Percentiles rank a stretch among this genome's conserved stretches.
These are phyloP conservation scores for Cettia cetti DNA, from an alignment of 2,113 vertebrate species.

Conservation along the genomic window DNA sequence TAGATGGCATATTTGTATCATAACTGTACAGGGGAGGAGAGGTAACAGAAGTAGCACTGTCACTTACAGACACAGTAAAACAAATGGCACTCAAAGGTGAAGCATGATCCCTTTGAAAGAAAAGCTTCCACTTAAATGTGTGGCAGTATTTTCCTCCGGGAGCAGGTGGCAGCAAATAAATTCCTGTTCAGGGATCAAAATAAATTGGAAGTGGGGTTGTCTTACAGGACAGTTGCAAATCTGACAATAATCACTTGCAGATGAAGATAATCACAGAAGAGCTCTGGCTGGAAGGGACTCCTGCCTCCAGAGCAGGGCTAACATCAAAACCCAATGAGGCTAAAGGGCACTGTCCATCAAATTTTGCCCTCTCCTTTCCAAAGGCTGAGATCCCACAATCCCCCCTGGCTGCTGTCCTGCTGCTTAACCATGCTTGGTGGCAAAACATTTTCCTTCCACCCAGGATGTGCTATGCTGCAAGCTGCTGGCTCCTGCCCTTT, in stretches of 20 bases:
- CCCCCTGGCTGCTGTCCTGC: neutral
- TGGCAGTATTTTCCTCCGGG: neutral
- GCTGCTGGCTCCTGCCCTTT: neutral
- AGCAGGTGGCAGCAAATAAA: fast-evolving
- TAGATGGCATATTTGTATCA: constrained; percentile 55
- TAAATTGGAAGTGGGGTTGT: neutral
- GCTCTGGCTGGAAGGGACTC: neutral
- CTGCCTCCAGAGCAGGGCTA: neutral
- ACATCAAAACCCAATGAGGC: neutral
- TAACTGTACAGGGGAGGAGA: neutral
- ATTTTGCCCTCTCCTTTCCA: neutral
- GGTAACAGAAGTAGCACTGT: neutral
- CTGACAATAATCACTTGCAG: neutral
- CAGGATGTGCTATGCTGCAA: neutral
- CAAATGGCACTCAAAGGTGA: neutral
- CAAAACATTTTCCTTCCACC: neutral
- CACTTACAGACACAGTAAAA: neutral
- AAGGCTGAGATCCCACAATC: neutral
- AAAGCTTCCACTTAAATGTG: neutral
- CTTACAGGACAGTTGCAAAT: neutral
- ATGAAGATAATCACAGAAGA: neutral
- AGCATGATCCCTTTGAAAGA: neutral
- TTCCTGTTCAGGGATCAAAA: neutral
- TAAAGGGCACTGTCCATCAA: neutral
- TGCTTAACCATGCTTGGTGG: fast-evolving